A percentile compares a stretch with the other conserved stretches of the same genome.
These are phyloP conservation scores for Dolichomitus sp. DNA, from an alignment of 2,888 invertebrate genomes.

Conservation along the genomic window DNA sequence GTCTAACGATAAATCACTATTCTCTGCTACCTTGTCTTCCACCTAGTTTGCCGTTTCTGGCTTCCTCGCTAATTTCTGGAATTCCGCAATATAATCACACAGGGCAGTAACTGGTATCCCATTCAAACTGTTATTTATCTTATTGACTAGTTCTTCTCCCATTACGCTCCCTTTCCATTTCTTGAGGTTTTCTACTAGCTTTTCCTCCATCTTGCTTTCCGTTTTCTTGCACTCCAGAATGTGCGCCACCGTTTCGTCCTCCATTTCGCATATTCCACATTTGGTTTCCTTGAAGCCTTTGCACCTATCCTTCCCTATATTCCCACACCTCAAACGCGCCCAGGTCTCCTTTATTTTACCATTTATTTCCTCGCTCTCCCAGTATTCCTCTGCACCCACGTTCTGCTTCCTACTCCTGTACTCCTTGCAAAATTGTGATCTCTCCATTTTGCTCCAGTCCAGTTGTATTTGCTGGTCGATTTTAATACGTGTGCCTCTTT, in stretches of 20 bases:
- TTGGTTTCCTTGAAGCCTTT: constrained; percentile 26
- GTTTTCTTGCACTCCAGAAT: constrained; percentile 33
- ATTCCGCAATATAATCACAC: background rate
- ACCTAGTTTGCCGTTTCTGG: background rate
- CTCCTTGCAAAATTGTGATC: constrained; percentile 34
- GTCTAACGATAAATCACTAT: no score
- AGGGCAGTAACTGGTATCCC: no score
- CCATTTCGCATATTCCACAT: constrained; percentile 22
- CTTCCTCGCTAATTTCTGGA: background rate
- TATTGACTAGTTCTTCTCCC: background rate
- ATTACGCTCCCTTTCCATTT: background rate
- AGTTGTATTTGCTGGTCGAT: constrained; percentile 36
- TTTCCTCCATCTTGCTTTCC: background rate
- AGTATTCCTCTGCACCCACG: constrained; percentile 16
- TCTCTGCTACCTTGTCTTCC: background rate
- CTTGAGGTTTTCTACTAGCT: background rate
- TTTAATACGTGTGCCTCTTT: constrained; percentile 15
- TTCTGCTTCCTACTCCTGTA: constrained; percentile 33
- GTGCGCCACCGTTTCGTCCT: constrained; percentile 26
- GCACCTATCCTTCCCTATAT: constrained; percentile 12
- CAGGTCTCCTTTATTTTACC: constrained; percentile 39
- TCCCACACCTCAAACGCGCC: constrained; percentile 53
- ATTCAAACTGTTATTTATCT: no score
- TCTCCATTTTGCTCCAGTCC: constrained; percentile 23
- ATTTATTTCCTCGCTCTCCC: constrained; percentile 26